Conservation (phyloP, 2,888 invertebrate species). For the Sinohyriopsis cumingii region DNA sequence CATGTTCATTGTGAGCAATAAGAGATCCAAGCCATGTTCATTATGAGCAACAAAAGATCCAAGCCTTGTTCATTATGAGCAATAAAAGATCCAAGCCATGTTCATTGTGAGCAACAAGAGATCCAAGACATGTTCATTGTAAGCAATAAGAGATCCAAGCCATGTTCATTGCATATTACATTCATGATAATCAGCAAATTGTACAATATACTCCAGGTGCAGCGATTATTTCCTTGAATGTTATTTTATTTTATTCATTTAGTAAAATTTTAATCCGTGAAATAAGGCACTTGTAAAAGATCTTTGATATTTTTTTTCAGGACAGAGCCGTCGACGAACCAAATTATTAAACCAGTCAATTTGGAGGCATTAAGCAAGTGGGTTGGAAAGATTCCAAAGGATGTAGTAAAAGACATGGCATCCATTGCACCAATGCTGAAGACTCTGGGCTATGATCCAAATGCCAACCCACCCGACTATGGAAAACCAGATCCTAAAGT, state of each 20-base stretch:
- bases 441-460: slow-evolving; percentile 90
- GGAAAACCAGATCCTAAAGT: slow-evolving; percentile 80
- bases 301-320: slow-evolving; percentile 75
- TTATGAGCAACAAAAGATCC: no score
- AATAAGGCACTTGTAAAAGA: neutral
- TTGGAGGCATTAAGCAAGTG: slow-evolving; percentile 86
- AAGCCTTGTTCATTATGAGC: no score
- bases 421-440: slow-evolving; percentile 95
- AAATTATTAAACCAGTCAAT: slow-evolving; percentile 98
- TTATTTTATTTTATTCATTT: neutral
- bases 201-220: no score
- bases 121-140: no score
- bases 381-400: slow-evolving; percentile 77
- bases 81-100: no score
- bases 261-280: neutral
- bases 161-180: no score
- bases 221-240: neutral
- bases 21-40: no score
- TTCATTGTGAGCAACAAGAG: no score
- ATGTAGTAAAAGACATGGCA: slow-evolving; percentile 93
- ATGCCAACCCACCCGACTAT: slow-evolving; percentile 95
- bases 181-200: no score
- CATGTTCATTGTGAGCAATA: no score
- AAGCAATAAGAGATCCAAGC: no score
- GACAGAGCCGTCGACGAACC: slow-evolving; percentile 97